A percentile compares a stretch with the other conserved stretches of the same genome.
These are phyloP conservation scores for Drosophila novamexicana DNA, from an alignment of 1,140 invertebrate species.

Conservation along the genomic window DNA sequence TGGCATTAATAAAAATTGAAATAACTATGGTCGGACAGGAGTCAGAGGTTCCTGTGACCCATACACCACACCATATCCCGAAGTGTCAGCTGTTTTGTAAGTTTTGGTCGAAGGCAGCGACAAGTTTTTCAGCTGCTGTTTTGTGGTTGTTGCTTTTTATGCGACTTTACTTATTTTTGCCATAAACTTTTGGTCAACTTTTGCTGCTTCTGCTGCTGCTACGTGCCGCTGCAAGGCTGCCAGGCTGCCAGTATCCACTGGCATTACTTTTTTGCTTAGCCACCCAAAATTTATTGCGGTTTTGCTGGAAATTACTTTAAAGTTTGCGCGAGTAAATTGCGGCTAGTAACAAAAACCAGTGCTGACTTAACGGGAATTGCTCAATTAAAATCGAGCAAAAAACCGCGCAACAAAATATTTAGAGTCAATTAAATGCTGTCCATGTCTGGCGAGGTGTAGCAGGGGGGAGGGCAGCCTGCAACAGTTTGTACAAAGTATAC, in stretches of 20 bases:
- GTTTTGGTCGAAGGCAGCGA: constrained; percentile 36
- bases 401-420: constrained; percentile 69
- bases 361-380: constrained; percentile 55
- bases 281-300: constrained; percentile 62
- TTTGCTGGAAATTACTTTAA: constrained; percentile 69
- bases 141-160: constrained; percentile 55
- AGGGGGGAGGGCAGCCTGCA: constrained; percentile 9
- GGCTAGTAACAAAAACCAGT: constrained; percentile 49
- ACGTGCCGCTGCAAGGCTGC: constrained; percentile 29
- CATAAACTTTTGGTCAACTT: constrained; percentile 70
- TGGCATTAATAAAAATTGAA: constrained; percentile 73
- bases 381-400: constrained; percentile 68
- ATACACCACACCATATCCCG: background rate
- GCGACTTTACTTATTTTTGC: constrained; percentile 59
- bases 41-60: background rate
- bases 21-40: constrained; percentile 27
- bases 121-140: constrained; percentile 46
- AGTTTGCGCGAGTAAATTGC: constrained; percentile 51
- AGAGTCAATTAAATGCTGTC: constrained; percentile 69
- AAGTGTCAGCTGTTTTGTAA: constrained; percentile 53
- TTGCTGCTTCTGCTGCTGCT: constrained; percentile 27
- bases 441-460: constrained; percentile 3
- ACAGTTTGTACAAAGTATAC: constrained; percentile 8
- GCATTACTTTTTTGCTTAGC: constrained; percentile 5
- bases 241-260: background rate